Conservation (phyloP, 2,113 vertebrate genomes). For the Nettapus auritus region DNA sequence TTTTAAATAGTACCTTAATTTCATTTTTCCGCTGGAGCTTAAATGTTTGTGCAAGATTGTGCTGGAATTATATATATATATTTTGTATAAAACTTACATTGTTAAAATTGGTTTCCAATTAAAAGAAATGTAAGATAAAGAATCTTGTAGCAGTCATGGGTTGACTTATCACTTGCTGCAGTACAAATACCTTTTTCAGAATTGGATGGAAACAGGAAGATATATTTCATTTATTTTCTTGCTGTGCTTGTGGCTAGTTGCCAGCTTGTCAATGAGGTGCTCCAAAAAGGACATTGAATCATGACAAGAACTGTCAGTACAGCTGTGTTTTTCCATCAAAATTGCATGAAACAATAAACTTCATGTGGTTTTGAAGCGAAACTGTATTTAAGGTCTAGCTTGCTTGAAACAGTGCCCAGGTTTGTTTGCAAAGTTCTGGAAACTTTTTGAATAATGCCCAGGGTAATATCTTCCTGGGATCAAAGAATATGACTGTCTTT, state of each 20-base stretch:
- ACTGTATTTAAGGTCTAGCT: not conserved
- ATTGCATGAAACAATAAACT: not conserved
- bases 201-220: not conserved
- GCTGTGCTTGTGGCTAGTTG: not conserved
- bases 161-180: not conserved
- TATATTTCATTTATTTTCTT: conserved; percentile 23
- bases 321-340: not conserved
- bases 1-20: not conserved
- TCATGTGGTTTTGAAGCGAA: not conserved
- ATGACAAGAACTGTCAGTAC: conserved; percentile 3
- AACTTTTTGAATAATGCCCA: not conserved
- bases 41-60: not conserved
- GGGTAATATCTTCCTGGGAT: not conserved
- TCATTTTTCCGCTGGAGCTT: not conserved
- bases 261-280: not conserved
- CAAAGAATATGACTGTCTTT: not conserved
- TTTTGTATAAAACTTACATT: not conserved
- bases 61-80: not conserved
- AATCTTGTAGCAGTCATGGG: not conserved
- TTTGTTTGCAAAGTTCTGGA: not conserved
- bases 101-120: not conserved
- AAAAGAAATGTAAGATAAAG: not conserved
- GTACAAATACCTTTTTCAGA: not conserved
- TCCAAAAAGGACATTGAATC: conserved; percentile 29
- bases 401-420: not conserved